Conservation (phyloP, 2,113 vertebrate species). For the Mesembrinibis cayennensis region DNA sequence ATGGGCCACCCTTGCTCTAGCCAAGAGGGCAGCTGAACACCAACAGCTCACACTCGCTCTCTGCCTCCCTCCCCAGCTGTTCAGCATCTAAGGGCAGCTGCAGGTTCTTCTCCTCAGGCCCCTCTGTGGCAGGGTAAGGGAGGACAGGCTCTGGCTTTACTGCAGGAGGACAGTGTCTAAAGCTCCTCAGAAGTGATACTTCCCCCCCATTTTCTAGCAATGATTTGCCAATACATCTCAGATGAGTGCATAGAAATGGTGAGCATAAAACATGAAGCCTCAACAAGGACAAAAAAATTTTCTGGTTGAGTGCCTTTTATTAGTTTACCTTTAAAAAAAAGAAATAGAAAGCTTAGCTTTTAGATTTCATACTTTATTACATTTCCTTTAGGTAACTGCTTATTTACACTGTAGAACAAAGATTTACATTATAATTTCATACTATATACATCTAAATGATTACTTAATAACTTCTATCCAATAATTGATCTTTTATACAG, state of each 20-base stretch:
- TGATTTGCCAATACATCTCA: accelerated
- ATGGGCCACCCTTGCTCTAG: neutral
- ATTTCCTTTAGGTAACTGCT: neutral
- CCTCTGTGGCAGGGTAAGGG: accelerated
- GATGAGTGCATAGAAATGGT: accelerated
- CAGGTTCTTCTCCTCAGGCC: too few relatives aligned
- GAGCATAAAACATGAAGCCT: neutral
- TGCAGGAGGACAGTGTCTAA: too few relatives aligned
- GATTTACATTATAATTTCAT: accelerated
- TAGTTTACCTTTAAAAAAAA: neutral
- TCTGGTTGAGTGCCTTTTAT: neutral
- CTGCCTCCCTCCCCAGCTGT: too few relatives aligned
- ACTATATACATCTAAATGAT: accelerated
- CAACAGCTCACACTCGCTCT: neutral
- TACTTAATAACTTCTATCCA: accelerated
- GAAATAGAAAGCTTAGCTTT: too few relatives aligned
- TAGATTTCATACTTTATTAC: accelerated
- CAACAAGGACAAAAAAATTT: accelerated
- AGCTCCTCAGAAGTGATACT: neutral
- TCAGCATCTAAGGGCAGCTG: neutral
- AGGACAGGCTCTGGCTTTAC: neutral
- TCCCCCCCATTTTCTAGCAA: accelerated
- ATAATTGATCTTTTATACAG: accelerated
- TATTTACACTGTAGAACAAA: neutral
- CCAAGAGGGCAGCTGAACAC: too few relatives aligned